phyloP scores from a whole-genome alignment of 2,888 invertebrate species.

The Caenorhabditis imperialis region DNA sequence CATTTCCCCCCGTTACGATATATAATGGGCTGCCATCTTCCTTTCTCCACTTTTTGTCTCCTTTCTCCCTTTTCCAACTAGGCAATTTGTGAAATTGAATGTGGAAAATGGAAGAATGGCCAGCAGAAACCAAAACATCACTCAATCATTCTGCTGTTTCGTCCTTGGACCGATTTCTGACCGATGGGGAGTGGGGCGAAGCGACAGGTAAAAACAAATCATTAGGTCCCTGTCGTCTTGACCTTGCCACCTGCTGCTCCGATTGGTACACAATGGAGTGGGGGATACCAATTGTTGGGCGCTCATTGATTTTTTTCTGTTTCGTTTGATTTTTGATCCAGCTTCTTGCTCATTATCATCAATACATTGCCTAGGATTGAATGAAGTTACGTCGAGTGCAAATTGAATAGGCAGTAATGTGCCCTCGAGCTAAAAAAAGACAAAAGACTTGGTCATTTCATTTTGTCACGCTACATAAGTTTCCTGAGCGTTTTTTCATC shows the following conservation, averaged over 20 bases:
- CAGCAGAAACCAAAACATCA: not conserved
- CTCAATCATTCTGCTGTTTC: not conserved
- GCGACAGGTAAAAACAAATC: not conserved
- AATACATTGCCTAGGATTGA: no score
- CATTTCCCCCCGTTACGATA: constrained; percentile 2
- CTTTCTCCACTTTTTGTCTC: not conserved
- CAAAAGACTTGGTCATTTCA: constrained; percentile 6
- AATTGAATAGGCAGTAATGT: no score
- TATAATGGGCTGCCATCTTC: constrained; percentile 35
- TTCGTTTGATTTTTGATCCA: not conserved
- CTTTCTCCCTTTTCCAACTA: not conserved
- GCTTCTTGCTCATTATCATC: no score
- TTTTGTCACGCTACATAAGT: not conserved
- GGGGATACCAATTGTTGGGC: no score
- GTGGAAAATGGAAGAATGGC: constrained; percentile 7
- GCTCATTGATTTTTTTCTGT: not conserved
- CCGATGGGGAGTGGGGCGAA: no score
- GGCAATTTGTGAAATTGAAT: constrained; percentile 15
- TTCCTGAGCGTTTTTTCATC: not conserved
- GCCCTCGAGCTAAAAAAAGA: constrained; percentile 32
- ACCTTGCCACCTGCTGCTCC: constrained; percentile 34
- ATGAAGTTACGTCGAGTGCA: no score
- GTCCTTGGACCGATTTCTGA: no score
- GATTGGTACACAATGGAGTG: no score
- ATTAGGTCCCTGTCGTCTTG: constrained; percentile 3